Conservation (phyloP, 2,113 vertebrate species). For the Sylvietta virens region DNA sequence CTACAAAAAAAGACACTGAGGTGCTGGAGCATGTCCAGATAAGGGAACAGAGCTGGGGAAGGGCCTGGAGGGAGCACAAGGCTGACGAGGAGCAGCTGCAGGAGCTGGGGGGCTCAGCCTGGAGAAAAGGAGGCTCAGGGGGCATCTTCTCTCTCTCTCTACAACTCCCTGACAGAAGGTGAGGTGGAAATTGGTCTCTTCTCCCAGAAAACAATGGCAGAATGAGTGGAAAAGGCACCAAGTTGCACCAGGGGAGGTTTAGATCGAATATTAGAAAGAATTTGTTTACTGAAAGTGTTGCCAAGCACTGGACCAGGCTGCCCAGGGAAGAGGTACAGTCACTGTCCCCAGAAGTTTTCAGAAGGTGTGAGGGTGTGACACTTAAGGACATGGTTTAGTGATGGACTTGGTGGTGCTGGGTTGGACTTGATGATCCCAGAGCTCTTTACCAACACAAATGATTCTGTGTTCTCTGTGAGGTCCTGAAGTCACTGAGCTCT, state of each 20-base stretch:
- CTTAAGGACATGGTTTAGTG: not conserved
- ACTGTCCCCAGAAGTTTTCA: too few species aligned
- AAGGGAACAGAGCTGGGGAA: not conserved
- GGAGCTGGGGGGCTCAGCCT: not conserved
- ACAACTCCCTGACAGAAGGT: fast-evolving
- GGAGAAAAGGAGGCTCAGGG: not conserved
- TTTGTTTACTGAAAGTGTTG: not conserved
- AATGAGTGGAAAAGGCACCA: not conserved
- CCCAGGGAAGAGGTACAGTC: too few species aligned
- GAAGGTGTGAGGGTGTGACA: not conserved
- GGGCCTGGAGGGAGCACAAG: not conserved
- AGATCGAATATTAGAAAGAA: not conserved
- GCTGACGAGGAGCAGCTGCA: not conserved
- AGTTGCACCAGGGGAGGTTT: not conserved
- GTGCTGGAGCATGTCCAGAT: fast-evolving
- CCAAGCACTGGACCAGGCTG: not conserved
- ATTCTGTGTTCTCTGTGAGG: not conserved
- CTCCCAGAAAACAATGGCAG: not conserved
- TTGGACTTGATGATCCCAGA: not conserved
- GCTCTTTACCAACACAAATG: not conserved
- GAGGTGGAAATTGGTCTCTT: not conserved
- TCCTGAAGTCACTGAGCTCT: not conserved
- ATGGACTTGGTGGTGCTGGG: not conserved
- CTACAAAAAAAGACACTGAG: not conserved
- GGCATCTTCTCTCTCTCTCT: not conserved